phyloP scores from a whole-genome alignment of 2,888 invertebrate species.

The Stenchaetothrips biformis region DNA sequence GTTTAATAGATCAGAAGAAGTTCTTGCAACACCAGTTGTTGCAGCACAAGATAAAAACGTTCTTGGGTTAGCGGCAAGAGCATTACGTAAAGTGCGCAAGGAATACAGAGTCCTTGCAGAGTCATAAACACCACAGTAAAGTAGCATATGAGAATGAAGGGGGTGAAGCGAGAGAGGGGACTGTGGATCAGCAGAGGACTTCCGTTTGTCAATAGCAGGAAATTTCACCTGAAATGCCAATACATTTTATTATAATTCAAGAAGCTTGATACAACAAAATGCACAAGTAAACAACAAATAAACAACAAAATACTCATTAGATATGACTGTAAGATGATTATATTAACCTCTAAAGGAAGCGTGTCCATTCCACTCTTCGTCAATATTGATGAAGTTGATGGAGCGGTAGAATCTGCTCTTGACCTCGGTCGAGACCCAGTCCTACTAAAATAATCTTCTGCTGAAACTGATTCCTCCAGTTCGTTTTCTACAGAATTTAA shows the following conservation, averaged over 20 bases:
- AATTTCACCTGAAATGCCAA: conserved; percentile 36
- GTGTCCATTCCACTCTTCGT: neutral
- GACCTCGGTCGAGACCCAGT: neutral
- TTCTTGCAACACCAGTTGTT: conserved; percentile 55
- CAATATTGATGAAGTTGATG: neutral
- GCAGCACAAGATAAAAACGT: conserved; percentile 70
- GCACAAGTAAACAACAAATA: neutral
- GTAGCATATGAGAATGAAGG: conserved; percentile 75
- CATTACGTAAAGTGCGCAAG: conserved; percentile 66
- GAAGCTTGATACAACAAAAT: neutral
- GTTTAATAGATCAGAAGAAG: neutral
- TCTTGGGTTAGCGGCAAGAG: conserved; percentile 64
- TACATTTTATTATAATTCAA: too few relatives aligned
- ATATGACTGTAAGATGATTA: neutral
- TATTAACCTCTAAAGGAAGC: neutral
- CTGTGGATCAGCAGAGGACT: neutral
- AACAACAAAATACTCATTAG: neutral
- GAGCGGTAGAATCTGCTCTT: neutral
- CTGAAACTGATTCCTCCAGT: conserved; percentile 56
- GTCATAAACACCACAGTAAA: conserved; percentile 76
- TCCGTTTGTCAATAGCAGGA: neutral
- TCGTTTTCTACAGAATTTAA: conserved; percentile 36
- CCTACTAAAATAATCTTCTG: conserved; percentile 60
- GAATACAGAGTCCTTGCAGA: conserved; percentile 68
- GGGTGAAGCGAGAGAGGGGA: conserved; percentile 47